Base-by-base conservation (phyloP, 2,113 vertebrate species). In the Climacteris rufus region DNA sequence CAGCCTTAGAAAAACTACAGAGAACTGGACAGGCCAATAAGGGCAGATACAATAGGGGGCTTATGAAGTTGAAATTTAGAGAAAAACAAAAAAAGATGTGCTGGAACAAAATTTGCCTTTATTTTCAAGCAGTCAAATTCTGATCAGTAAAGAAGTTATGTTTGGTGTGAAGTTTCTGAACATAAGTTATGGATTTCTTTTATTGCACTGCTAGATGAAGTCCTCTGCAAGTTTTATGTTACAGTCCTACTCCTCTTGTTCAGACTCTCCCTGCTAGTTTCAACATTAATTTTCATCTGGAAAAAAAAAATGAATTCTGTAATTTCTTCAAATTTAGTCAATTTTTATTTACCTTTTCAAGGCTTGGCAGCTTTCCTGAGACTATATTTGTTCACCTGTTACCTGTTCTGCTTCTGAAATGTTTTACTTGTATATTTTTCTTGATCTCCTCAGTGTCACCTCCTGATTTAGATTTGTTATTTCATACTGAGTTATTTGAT, bases 401-500 rank as follows among this genome's bases (percentile, higher is more conserved):
- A 85, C 76, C 83, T 92, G 65, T 65, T 74, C 63, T 35, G 52
- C 22, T 66, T 42, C 50, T 85, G 69, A 94, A 81, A 60, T 56
- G 3, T 45, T 83, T 94, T 70, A 84, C 11, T 71, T 94, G 11
- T 42, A 12, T 76, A 72, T 92, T 94, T 91, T 91, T 84, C 81
- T 94, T 90, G 49, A 94, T 90, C 21, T 89, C 56, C 77, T 96
- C 31, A 49, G 76, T 89, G 30, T 96, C 82, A 93, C 65, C 65
- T 96, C 68, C 40, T 93, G n/a, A 94, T 94, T 97, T 90, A 93
- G 77, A 86, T 94, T 93, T 74, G 33, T 74, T 86, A 64, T 92
- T 95, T 95, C 54, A 65, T 56, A 86, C 33, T 54, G 85, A 84
- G 82, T 91, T 93, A 70, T 91, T 95, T 97, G 91, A 97, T 97